Conservation (phyloP, 2,797 vertebrate species). For the Crocidura indochinensis region DNA sequence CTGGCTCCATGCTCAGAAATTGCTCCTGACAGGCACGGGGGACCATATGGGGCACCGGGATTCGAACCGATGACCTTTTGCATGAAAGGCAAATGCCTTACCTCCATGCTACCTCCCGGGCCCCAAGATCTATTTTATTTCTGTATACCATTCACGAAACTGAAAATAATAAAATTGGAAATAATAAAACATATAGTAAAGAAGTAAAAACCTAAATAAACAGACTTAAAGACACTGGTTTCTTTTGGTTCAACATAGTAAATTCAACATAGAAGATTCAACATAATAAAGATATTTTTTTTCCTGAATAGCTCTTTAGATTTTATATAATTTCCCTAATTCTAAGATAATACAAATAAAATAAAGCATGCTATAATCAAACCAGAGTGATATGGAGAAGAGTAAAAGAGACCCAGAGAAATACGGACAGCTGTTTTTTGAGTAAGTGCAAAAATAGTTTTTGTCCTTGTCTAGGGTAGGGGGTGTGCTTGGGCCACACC, state of each 20-base stretch:
- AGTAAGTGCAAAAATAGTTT: background rate
- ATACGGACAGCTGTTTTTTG: background rate
- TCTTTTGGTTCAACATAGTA: background rate
- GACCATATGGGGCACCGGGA: too few relatives aligned
- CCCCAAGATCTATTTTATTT: too few relatives aligned
- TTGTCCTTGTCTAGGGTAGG: background rate
- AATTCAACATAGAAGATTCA: conserved; percentile 31
- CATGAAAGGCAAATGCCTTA: too few relatives aligned
- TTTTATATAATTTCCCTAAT: conserved; percentile 48
- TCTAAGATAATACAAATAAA: conserved; percentile 37
- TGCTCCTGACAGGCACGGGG: too few relatives aligned
- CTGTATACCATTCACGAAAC: conserved; percentile 24
- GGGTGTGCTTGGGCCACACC: too few relatives aligned
- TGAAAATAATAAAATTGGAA: conserved; percentile 49
- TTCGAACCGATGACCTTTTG: too few relatives aligned
- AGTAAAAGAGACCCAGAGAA: conserved; percentile 8
- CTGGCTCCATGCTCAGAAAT: too few relatives aligned
- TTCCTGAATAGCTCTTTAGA: conserved; percentile 8
- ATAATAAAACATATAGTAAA: conserved; percentile 19
- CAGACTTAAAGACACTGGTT: conserved; percentile 23
- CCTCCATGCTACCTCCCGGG: too few relatives aligned
- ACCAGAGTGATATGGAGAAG: background rate
- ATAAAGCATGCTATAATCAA: background rate
- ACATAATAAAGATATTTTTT: conserved; percentile 24
- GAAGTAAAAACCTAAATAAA: background rate